Evolutionary conservation across 37 sponge, comb jelly and placozoan species (phyloP), one percentile per base, ranked within the genome.

Genomic region (Geodia barretti): DNA sequence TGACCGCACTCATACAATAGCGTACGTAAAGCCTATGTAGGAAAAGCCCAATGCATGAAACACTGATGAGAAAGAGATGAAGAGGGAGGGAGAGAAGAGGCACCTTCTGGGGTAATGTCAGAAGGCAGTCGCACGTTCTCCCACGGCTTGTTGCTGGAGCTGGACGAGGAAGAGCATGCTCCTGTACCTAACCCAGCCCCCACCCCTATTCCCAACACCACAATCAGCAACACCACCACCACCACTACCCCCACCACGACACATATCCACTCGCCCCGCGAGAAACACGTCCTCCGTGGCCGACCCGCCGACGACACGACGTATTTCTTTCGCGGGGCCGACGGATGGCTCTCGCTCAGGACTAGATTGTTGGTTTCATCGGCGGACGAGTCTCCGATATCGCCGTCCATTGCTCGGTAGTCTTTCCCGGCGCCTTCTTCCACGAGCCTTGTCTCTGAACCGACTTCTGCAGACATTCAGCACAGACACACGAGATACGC

Each of bases 41-140:
- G n/a, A n/a, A n/a, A n/a, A n/a, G n/a, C n/a, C n/a, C n/a, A n/a
- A n/a, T n/a, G n/a, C n/a, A n/a, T n/a, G n/a, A n/a, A n/a, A n/a
- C n/a, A n/a, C n/a, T n/a, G n/a, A n/a, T n/a, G 54, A 14, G 54
- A 47, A 14, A 47, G 54, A 47, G 14, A 47, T 7, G 54, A 14
- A 14, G 14, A 47, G 7, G 7, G 54, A 47, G 54, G 54, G 54
- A 47, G 14, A 47, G 14, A 47, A 14, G 54, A 47, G 11, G 7
- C 11, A 47, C 54, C 54, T 7, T 62, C 47, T 0, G 97, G 97
- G 8, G 39, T 29, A n/a, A 87, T 64, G 70, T 66, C 38, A 1
- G 74, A 17, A 34, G 93, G 93, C 32, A 96, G 68, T 23, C 97
- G 93, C 3, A 83, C 84, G 37, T 77, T 62, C n/a, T 39, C 17